phyloP scores from a whole-genome alignment of 2,888 invertebrate species.

The Meandrusa payeni region DNA sequence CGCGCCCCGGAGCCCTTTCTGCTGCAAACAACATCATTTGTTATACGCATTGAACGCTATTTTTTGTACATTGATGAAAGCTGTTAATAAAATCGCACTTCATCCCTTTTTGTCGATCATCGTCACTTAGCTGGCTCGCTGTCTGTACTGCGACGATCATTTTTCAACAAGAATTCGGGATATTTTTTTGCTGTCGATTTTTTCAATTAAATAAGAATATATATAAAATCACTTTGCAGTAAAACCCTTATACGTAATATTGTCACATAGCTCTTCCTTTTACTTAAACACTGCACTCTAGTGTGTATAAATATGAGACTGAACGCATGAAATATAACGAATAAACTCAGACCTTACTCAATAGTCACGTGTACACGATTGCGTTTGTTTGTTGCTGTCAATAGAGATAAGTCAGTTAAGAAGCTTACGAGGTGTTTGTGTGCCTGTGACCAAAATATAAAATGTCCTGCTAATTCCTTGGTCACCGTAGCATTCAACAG shows the following conservation, averaged over 20 bases:
- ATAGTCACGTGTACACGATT: too few relatives aligned
- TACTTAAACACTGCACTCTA: too few relatives aligned
- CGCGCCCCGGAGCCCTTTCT: conserved; percentile 44
- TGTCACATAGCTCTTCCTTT: too few relatives aligned
- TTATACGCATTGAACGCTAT: conserved; percentile 68
- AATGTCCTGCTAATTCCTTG: conserved; percentile 11
- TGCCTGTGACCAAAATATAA: background rate
- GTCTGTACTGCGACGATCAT: conserved; percentile 40
- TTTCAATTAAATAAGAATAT: too few relatives aligned
- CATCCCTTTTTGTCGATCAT: conserved; percentile 79
- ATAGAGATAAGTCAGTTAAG: too few relatives aligned
- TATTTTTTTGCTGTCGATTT: too few relatives aligned
- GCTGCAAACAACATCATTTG: conserved; percentile 77
- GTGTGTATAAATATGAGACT: too few relatives aligned
- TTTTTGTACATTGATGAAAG: conserved; percentile 67
- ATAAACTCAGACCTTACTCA: too few relatives aligned
- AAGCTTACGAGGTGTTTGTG: background rate
- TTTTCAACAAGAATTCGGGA: conserved; percentile 4
- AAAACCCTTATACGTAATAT: too few relatives aligned
- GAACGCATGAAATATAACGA: too few relatives aligned
- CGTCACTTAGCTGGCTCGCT: conserved; percentile 69
- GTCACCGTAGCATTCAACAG: conserved; percentile 56
- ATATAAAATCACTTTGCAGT: too few relatives aligned
- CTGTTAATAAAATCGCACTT: conserved; percentile 79
- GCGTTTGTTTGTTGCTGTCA: too few relatives aligned